Evolutionary conservation across 2,797 vertebrate genomes (phyloP).

Genomic region (Danio tinwini): DNA sequence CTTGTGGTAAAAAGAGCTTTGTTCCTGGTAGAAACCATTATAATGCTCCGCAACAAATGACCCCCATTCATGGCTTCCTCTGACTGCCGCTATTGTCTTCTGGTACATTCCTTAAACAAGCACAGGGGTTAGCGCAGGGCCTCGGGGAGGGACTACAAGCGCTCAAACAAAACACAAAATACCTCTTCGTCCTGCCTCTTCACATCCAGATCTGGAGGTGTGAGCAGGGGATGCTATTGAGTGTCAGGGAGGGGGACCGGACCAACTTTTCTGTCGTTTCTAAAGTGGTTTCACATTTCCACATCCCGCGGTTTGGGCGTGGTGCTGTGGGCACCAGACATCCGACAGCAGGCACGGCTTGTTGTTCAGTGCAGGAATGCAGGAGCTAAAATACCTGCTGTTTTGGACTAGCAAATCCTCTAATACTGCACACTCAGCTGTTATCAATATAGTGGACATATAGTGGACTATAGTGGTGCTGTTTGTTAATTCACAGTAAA

Average conservation of each 20-base stretch:
- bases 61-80: constrained; percentile 37
- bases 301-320: constrained; percentile 22
- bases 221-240: constrained; percentile 35
- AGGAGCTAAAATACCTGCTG: constrained; percentile 2
- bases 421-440: constrained; percentile 5
- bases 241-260: constrained; percentile 37
- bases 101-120: constrained; percentile 52
- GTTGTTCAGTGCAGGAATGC: constrained; percentile 50
- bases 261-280: constrained; percentile 48
- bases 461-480: too few species aligned
- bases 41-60: background rate
- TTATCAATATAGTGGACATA: too few species aligned
- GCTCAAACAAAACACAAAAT: constrained; percentile 33
- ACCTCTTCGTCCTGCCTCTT: constrained; percentile 29
- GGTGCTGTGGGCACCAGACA: background rate
- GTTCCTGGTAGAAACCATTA: constrained; percentile 22
- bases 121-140: constrained; percentile 20
- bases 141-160: constrained; percentile 13
- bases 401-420: constrained; percentile 28
- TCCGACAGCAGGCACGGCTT: constrained; percentile 2
- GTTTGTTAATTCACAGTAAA: too few species aligned
- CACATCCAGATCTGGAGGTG: constrained; percentile 49
- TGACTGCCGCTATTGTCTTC: constrained; percentile 48
- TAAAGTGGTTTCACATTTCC: constrained; percentile 54
- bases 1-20: constrained; percentile 20